Base-by-base conservation (phyloP, 2,888 invertebrate genomes). In the Limnephilus rhombicus region DNA sequence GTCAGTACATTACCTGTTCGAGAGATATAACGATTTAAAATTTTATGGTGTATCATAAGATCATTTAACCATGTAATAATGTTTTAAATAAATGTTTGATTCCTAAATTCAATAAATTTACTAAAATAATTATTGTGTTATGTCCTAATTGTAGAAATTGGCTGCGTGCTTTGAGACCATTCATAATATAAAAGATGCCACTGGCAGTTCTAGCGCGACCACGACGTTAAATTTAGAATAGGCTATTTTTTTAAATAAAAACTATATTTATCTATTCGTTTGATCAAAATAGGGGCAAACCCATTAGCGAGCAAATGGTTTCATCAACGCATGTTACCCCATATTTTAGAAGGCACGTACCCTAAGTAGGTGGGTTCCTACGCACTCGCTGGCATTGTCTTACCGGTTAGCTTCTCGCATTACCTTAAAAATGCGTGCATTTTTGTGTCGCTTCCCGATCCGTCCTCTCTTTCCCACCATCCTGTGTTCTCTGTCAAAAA, bases 401-500 rank as follows among this genome's bases (percentile, higher is more conserved):
- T 37, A 88, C 31, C 49, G 53, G 53, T 29, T 68, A 34, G 3
- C 53, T 88, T 68, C 88, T 88, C 80, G 37, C 68, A 80, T 88
- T 88, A 68, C 88, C 34, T 68, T 88, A 31, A 87, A 87, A 87
- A 53, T 53, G 80, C 68, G 68, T 31, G 88, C 88, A 88, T 80
- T 88, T 80, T 88, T 86, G 29, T 34, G 80, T 13, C 31, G 53
- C 68, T 68, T 68, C 68, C 37, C 85, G n/a, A 34, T 1, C 80
- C 18, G 31, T 80, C 82, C 37, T 91, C 91, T 41, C 91, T n/a
- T 24, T 91, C 91, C 13, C 18, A 31, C 86, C 24, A 15, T 85
- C 85, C 85, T n/a, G 31, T n/a, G 41, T n/a, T 85, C 85, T 85
- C 85, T 85, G 49, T 85, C 37, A 18, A 29, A 15, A 13, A 31